Base-by-base conservation (phyloP, 1,140 invertebrate genomes). In the Drosophila bifasciata region DNA sequence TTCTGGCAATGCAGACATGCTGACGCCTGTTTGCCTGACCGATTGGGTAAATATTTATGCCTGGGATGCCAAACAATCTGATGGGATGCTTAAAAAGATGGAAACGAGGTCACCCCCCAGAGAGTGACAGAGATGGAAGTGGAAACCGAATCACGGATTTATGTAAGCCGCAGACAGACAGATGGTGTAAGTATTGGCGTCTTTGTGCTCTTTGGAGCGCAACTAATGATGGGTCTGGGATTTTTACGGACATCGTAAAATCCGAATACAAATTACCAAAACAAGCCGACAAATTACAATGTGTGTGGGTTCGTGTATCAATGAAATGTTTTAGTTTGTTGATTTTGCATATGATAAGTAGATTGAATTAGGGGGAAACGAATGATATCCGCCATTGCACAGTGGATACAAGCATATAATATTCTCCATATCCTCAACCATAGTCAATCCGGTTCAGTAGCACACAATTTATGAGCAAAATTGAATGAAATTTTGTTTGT, bases 31-130 rank as follows among this genome's bases (percentile, higher is more conserved):
- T 36, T 36, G 32, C 36, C 55, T 48, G 32, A 73, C 41, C 62
- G 53, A 85, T 84, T 79, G 79, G 32, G 59, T 53, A 84, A 81
- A 81, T 77, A 81, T 85, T 85, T 77, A 85, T 85, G 76, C 72
- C 19, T 53, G 45, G 55, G 64, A 70, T 73, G 57, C 23, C 43
- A 40, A 36, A 52, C 53, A 62, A 56, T 68, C 69, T 48, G 53
- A 48, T 36, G 32, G 70, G 64, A 25, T 52, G 36, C 39, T 51
- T 53, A 32, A 11, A 39, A 46, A 44, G 50, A 45, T 16, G 16
- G 17, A 81, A 81, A 78, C 48, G 71, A 59, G 75, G 79, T 67
- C 57, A 62, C 16, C 50, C 32, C 17, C 17, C 45, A 55, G 39
- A 44, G 43, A 16, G 45, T 25, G 19, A 63, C 32, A 51, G 17